Conservation (phyloP, 2,113 vertebrate species). For the Rana temporaria region DNA sequence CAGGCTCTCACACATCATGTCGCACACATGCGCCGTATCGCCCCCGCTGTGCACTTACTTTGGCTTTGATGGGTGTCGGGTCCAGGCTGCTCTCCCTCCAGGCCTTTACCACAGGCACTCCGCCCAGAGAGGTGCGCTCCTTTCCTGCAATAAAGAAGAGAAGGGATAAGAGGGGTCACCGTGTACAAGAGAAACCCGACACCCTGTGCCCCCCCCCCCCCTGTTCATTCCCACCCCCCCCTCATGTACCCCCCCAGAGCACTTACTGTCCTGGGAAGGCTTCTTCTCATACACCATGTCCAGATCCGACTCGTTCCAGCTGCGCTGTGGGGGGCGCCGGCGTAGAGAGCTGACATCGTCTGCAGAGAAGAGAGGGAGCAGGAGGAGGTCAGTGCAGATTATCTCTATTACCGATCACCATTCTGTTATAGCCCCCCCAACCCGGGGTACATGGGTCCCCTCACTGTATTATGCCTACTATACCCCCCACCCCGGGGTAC, state of each 20-base stretch:
- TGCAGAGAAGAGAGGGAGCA: conserved; percentile 57
- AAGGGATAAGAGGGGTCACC: background rate
- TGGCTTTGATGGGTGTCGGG: conserved; percentile 64
- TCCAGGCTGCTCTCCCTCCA: conserved; percentile 90
- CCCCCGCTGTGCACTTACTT: conserved; percentile 68
- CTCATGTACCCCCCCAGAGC: fast-evolving
- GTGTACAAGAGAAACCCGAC: background rate
- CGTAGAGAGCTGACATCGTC: conserved; percentile 74
- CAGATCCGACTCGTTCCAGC: conserved; percentile 89
- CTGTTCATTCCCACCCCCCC: too few species aligned
- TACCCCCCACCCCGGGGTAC: background rate
- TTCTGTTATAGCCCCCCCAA: too few species aligned
- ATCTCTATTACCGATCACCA: too few species aligned
- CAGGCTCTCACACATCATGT: too few species aligned
- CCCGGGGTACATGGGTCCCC: too few species aligned
- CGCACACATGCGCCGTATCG: too few species aligned
- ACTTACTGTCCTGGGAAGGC: conserved; percentile 68
- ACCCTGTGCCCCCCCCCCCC: too few species aligned
- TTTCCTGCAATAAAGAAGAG: background rate
- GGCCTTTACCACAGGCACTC: conserved; percentile 70
- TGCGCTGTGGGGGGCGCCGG: conserved; percentile 72
- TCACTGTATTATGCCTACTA: too few species aligned
- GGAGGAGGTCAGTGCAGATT: background rate
- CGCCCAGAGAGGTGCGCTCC: background rate
- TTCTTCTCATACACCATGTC: conserved; percentile 83